A percentile compares a stretch with the other conserved stretches of the same genome.
Conservation (phyloP, 2,888 invertebrate genomes). For the Macrosoma leucophasiata region DNA sequence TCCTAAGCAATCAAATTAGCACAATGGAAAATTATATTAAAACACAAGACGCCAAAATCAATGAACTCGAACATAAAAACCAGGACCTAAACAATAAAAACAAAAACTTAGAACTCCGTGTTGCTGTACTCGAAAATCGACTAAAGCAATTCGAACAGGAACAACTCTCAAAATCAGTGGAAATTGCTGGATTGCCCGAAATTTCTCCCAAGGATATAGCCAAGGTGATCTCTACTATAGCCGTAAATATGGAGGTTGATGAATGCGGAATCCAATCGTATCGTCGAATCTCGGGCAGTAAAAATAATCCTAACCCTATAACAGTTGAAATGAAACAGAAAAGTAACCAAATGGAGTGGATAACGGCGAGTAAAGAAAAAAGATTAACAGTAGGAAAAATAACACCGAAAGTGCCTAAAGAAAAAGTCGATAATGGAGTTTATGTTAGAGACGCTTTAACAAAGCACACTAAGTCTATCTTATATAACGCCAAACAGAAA, state of each 20-base stretch:
- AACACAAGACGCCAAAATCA: slow-evolving; percentile 20
- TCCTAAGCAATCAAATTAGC: slow-evolving; percentile 19
- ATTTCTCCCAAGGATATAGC: slow-evolving; percentile 7
- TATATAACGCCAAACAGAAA: slow-evolving; percentile 20
- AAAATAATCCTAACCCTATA: slow-evolving; percentile 23
- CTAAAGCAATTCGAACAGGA: slow-evolving; percentile 19
- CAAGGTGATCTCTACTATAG: slow-evolving; percentile 15
- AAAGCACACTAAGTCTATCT: slow-evolving; percentile 20
- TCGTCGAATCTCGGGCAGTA: slow-evolving; percentile 16
- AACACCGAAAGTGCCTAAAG: slow-evolving; percentile 16
- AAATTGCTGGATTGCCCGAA: slow-evolving; percentile 20
- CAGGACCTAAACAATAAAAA: slow-evolving; percentile 24
- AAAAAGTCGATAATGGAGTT: slow-evolving; percentile 16
- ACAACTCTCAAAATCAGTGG: slow-evolving; percentile 11
- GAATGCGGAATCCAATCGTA: slow-evolving; percentile 12
- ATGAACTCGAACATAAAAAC: slow-evolving; percentile 25
- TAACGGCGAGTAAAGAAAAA: slow-evolving; percentile 21
- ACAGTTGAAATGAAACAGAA: slow-evolving; percentile 24
- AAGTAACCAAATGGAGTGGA: slow-evolving; percentile 19
- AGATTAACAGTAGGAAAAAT: slow-evolving; percentile 21
- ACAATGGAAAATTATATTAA: slow-evolving; percentile 21
- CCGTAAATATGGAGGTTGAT: slow-evolving; percentile 16
- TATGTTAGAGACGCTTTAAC: slow-evolving; percentile 25
- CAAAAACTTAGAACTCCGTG: slow-evolving; percentile 23
- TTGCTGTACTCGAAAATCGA: slow-evolving; percentile 19